Evolutionary conservation across 1,140 invertebrate genomes (phyloP), one percentile per base, ranked within the genome.

Genomic region (Maniola jurtina): DNA sequence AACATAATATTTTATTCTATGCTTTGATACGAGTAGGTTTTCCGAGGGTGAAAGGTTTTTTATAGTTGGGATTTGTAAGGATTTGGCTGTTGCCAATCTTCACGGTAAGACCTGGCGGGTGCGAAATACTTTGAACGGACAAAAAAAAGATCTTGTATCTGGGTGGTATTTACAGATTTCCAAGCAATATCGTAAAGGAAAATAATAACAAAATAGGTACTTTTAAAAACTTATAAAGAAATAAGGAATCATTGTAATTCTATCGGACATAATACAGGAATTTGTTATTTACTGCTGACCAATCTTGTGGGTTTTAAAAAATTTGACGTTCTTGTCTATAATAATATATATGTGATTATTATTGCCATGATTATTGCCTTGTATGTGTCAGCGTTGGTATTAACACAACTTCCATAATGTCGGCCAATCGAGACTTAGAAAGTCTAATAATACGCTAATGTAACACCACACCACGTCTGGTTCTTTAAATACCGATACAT

Each of bases 71-170:
- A 88, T 89, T 88, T 85, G 77, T 77, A 59, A 68, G 83, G 84
- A 87, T 89, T 86, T 86, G 72, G 63, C 71, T 62, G 76, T 75
- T 82, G 71, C 83, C 84, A 84, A 87, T 88, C 81, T 84, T 74
- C 72, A 75, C 74, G 66, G 64, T 74, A 78, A 80, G 76, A 76
- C 76, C 79, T 77, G 68, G 68, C 68, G 79, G 81, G 77, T 72
- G 77, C 75, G 70, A 70, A 82, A 83, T 81, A 79, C 78, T 81
- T 82, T 73, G 74, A 76, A 76, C 70, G 76, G 76, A 58, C 61
- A 9, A 55, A 79, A 82, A 84, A 84, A 80, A 82, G 70, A 48
- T 42, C 16, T 40, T 35, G 50, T 62, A 69, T 59, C 55, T 50
- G 35, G 59, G 52, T 67, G 16, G 16, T 35, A 57, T 68, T 42